Evolutionary conservation across 2,797 vertebrate species (phyloP).

Genomic region (Danio choprae): DNA sequence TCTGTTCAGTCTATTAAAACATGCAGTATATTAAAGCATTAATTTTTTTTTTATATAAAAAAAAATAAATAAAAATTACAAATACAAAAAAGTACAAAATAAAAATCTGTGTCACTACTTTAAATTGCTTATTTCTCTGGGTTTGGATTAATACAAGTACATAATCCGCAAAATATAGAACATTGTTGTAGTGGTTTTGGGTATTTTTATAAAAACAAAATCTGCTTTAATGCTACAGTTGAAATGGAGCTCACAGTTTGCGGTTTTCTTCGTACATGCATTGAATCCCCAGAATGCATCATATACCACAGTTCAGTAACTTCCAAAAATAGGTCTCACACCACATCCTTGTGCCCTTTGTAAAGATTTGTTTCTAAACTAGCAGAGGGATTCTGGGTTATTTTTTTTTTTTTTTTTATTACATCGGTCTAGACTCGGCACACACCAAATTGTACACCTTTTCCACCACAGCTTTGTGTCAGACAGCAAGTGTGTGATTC

Average conservation of each 20-base stretch:
- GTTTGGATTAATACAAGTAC: too few relatives aligned
- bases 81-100: too few relatives aligned
- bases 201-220: too few relatives aligned
- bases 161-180: too few relatives aligned
- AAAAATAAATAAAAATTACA: too few relatives aligned
- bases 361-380: constrained; percentile 31
- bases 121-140: too few relatives aligned
- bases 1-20: too few relatives aligned
- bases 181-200: too few relatives aligned
- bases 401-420: not conserved
- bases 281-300: constrained; percentile 14
- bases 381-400: constrained; percentile 20
- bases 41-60: too few relatives aligned
- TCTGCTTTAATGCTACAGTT: not conserved
- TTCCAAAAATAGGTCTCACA: constrained; percentile 33
- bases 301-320: not conserved
- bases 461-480: constrained; percentile 10
- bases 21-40: too few relatives aligned
- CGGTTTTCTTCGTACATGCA: constrained; percentile 8
- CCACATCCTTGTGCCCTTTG: constrained; percentile 10
- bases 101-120: too few relatives aligned
- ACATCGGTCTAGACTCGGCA: constrained; percentile 47
- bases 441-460: constrained; percentile 28
- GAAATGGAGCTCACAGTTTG: not conserved
- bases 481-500: constrained; percentile 38